Percentiles rank a stretch among this genome's conserved stretches.
phyloP scores from a whole-genome alignment of 2,888 invertebrate species.

The Luffia ferchaultella region DNA sequence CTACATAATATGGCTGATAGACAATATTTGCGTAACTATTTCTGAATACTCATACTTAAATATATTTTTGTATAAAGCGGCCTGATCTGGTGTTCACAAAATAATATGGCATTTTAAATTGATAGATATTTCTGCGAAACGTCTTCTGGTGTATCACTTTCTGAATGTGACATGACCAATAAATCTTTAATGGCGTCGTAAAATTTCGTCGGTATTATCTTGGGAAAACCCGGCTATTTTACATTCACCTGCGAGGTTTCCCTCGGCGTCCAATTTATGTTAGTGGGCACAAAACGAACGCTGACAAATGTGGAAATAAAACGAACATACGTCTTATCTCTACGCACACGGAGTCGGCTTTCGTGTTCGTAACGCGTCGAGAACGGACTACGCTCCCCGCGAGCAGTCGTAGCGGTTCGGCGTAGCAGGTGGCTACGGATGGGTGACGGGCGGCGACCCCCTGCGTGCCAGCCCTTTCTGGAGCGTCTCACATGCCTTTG shows the following conservation, averaged over 20 bases:
- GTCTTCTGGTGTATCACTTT: constrained; percentile 30
- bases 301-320: constrained; percentile 66
- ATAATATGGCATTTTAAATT: too few species aligned
- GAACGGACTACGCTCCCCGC: constrained; percentile 15
- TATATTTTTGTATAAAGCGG: too few species aligned
- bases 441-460: constrained; percentile 8
- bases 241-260: constrained; percentile 64
- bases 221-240: constrained; percentile 63
- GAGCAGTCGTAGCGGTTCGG: not conserved
- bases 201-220: constrained; percentile 63
- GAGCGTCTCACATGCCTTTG: not conserved
- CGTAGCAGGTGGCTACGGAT: too few species aligned
- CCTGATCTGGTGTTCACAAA: too few species aligned
- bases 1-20: too few species aligned
- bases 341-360: constrained; percentile 50
- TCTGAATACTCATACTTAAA: too few species aligned
- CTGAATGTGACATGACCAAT: constrained; percentile 57
- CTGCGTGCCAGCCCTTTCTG: not conserved
- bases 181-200: constrained; percentile 64
- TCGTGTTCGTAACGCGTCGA: constrained; percentile 27
- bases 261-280: constrained; percentile 65
- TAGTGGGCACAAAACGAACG: constrained; percentile 66
- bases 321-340: constrained; percentile 64
- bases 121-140: not conserved
- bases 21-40: too few species aligned